Conservation (phyloP, 2,888 invertebrate genomes). For the Thumatha senex region DNA sequence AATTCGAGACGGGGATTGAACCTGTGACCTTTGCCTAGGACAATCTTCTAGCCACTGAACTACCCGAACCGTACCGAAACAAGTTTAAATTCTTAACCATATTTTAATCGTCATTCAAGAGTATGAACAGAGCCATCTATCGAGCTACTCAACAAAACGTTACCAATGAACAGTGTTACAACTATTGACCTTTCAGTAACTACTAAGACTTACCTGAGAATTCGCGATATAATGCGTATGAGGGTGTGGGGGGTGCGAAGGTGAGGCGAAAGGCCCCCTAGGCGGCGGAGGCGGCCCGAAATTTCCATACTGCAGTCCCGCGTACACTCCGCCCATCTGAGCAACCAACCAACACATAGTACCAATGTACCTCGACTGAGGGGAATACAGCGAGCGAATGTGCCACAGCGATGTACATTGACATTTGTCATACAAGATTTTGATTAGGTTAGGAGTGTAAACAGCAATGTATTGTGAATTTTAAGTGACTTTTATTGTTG, state of each 20-base stretch:
- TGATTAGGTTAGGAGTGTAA: not conserved
- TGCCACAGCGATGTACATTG: not conserved
- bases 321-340: slow-evolving; percentile 77
- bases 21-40: too few relatives aligned
- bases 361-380: not conserved
- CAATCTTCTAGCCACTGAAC: too few relatives aligned
- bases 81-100: too few relatives aligned
- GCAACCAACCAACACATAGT: not conserved
- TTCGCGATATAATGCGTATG: slow-evolving; percentile 66
- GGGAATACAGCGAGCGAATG: slow-evolving; percentile 3
- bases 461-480: not conserved
- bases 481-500: not conserved
- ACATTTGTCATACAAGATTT: not conserved
- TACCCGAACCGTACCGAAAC: too few relatives aligned
- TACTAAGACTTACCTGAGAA: slow-evolving; percentile 54
- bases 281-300: slow-evolving; percentile 58
- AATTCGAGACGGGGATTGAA: too few relatives aligned
- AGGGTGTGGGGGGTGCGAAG: slow-evolving; percentile 64
- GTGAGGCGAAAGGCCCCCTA: slow-evolving; percentile 68
- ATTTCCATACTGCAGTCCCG: slow-evolving; percentile 70
- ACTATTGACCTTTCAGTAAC: too few relatives aligned
- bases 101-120: too few relatives aligned
- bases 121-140: too few relatives aligned
- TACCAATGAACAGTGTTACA: too few relatives aligned
- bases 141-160: too few relatives aligned